A percentile compares a stretch with the other conserved stretches of the same genome.
These are phyloP conservation scores for Tenebrosternarchus preto DNA, from an alignment of 2,113 vertebrate species.

Conservation along the genomic window DNA sequence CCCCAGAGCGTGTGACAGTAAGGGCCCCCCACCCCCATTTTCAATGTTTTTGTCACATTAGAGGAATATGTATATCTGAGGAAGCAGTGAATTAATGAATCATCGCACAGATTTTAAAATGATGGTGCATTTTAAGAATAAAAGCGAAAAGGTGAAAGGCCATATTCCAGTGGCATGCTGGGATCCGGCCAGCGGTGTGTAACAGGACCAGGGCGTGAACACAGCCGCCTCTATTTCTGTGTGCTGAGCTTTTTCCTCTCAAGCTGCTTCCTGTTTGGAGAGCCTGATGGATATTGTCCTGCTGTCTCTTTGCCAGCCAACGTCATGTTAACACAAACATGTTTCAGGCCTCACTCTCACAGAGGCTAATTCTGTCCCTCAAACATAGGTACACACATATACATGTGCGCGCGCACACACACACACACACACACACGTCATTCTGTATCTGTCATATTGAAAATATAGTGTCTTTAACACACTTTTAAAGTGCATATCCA, in stretches of 20 bases:
- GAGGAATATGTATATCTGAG: neutral
- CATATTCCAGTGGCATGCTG: constrained; percentile 32
- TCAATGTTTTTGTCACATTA: too few species aligned
- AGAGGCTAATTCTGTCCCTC: constrained; percentile 15
- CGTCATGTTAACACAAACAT: constrained; percentile 40
- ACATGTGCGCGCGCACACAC: neutral
- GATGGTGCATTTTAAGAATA: neutral
- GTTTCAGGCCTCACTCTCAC: neutral
- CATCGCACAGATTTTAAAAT: neutral
- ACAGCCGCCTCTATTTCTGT: constrained; percentile 35
- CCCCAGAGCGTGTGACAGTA: neutral
- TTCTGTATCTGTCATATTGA: neutral
- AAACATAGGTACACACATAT: neutral
- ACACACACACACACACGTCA: neutral
- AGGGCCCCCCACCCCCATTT: too few species aligned
- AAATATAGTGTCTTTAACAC: neutral
- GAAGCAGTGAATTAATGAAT: neutral
- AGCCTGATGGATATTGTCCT: constrained; percentile 49
- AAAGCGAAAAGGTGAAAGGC: neutral
- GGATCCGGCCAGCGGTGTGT: constrained; percentile 7
- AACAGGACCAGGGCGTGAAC: constrained; percentile 34
- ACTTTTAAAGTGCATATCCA: neutral
- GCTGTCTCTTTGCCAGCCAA: constrained; percentile 47
- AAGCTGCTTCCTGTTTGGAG: constrained; percentile 61
- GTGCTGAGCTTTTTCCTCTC: constrained; percentile 53